A percentile compares a stretch with the other conserved stretches of the same genome.
These are phyloP conservation scores for Gallinago paraguaiae DNA, from an alignment of 2,113 vertebrate species.

Conservation along the genomic window DNA sequence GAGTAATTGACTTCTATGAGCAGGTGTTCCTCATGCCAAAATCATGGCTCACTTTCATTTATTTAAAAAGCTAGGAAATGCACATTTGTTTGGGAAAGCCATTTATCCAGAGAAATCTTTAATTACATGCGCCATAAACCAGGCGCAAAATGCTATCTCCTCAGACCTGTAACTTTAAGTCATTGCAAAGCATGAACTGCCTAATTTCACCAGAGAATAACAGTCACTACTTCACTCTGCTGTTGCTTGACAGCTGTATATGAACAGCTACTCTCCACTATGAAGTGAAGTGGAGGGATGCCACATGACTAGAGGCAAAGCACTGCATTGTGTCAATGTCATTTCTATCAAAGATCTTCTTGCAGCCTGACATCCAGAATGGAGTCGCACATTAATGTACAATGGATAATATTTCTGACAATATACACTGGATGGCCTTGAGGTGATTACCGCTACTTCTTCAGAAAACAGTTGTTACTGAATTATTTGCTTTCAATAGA, in stretches of 20 bases:
- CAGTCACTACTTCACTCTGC: background rate
- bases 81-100: background rate
- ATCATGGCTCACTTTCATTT: background rate
- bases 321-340: slow-evolving; percentile 27
- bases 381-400: background rate
- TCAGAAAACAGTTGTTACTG: slow-evolving; percentile 50
- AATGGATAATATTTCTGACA: slow-evolving; percentile 32
- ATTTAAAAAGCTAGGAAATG: slow-evolving; percentile 11
- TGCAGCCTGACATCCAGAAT: slow-evolving; percentile 12
- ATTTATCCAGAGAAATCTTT: slow-evolving; percentile 50
- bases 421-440: slow-evolving; percentile 37
- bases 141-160: slow-evolving; percentile 14
- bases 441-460: slow-evolving; percentile 15
- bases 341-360: slow-evolving; percentile 24
- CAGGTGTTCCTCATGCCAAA: slow-evolving; percentile 1
- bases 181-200: background rate
- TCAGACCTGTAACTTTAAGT: slow-evolving; percentile 38
- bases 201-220: slow-evolving; percentile 21
- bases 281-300: slow-evolving; percentile 1
- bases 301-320: slow-evolving; percentile 43
- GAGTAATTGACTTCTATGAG: slow-evolving; percentile 31
- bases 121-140: slow-evolving; percentile 53
- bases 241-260: slow-evolving; percentile 11
- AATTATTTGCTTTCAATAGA: slow-evolving; percentile 39
- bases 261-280: slow-evolving; percentile 4